A percentile compares a stretch with the other conserved stretches of the same genome.
Conservation (phyloP, 2,113 vertebrate species). For the Eonycteris spelaea region DNA sequence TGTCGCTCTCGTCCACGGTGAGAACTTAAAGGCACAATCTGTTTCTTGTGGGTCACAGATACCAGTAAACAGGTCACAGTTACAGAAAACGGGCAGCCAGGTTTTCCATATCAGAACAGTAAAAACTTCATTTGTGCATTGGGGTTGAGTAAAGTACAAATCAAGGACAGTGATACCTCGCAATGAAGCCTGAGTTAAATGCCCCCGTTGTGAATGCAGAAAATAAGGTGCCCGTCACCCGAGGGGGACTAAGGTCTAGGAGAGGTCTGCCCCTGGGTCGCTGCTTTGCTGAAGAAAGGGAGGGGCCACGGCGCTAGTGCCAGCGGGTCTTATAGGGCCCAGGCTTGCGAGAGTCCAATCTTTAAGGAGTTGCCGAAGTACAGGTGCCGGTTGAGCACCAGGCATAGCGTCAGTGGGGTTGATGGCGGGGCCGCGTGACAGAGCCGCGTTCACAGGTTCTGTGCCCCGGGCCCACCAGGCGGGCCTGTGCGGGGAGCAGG, state of each 20-base stretch:
- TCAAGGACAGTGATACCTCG: fast-evolving
- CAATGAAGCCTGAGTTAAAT: fast-evolving
- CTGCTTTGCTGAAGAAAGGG: background rate
- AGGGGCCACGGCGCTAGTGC: fast-evolving
- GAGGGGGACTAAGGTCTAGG: fast-evolving
- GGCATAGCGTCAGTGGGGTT: fast-evolving
- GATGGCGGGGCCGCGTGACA: background rate
- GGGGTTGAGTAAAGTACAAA: fast-evolving
- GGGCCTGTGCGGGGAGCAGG: background rate
- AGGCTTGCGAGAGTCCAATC: fast-evolving
- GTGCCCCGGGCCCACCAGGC: fast-evolving
- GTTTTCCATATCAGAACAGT: fast-evolving
- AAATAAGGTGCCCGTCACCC: no score
- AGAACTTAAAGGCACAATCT: fast-evolving
- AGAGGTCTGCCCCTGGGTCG: background rate
- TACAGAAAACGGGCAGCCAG: no score
- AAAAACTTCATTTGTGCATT: fast-evolving
- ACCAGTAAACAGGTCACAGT: no score
- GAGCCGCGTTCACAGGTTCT: fast-evolving
- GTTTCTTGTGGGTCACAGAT: background rate
- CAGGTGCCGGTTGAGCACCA: no score
- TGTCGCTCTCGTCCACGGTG: fast-evolving
- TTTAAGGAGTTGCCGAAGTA: fast-evolving
- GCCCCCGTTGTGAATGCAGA: background rate
- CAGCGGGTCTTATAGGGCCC: fast-evolving